A percentile compares a stretch with the other conserved stretches of the same genome.
Evolutionary conservation across 2,888 invertebrate genomes (phyloP).

Genomic region (Xanthorhoe designata): DNA sequence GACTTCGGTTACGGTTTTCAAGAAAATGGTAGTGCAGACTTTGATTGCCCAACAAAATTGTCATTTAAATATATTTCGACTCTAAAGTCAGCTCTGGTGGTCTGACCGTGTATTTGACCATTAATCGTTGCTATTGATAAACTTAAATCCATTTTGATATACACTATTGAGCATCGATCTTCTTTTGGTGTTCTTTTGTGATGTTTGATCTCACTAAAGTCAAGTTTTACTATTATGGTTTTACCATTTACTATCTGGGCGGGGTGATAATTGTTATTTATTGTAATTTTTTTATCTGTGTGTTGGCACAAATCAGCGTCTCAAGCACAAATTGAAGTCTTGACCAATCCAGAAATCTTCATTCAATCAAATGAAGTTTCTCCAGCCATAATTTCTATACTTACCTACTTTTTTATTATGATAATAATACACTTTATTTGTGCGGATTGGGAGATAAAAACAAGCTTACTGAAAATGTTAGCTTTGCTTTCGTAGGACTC

Average conservation of each 20-base stretch:
- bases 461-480: slow-evolving; percentile 45
- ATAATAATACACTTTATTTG: neutral
- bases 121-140: neutral
- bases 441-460: slow-evolving; percentile 4
- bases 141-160: too few species aligned
- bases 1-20: too few species aligned
- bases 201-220: neutral
- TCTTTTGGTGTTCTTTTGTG: neutral
- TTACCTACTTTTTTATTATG: neutral
- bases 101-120: neutral
- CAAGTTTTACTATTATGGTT: neutral
- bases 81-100: neutral
- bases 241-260: neutral
- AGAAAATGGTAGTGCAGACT: too few species aligned
- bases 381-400: neutral
- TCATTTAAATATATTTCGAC: too few species aligned
- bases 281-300: neutral
- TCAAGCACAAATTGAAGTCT: neutral
- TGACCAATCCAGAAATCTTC: neutral
- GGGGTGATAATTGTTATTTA: neutral
- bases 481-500: slow-evolving; percentile 60
- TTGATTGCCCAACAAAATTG: too few species aligned
- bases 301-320: neutral
- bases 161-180: neutral
- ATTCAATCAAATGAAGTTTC: too few species aligned